Conservation (phyloP, 1,140 invertebrate species). For the Forficula auricularia region DNA sequence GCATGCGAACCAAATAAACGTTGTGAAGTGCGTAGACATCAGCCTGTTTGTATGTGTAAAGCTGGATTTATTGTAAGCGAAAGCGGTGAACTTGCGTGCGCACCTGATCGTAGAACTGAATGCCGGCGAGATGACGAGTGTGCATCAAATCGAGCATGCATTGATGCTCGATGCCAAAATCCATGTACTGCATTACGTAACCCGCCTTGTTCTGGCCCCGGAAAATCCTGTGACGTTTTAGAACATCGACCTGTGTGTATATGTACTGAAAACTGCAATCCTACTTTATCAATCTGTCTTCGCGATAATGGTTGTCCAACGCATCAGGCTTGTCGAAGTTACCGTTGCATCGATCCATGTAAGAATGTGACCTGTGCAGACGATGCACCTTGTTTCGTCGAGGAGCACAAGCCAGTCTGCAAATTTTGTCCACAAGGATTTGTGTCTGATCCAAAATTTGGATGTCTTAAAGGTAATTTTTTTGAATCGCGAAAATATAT, state of each 20-base stretch:
- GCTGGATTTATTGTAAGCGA: conserved; percentile 72
- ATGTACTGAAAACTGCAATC: conserved; percentile 69
- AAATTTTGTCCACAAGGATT: conserved; percentile 84
- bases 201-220: conserved; percentile 47
- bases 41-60: conserved; percentile 72
- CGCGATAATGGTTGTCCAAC: conserved; percentile 71
- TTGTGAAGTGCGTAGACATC: conserved; percentile 71
- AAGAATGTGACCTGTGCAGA: conserved; percentile 54
- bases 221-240: conserved; percentile 63
- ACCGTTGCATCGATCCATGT: conserved; percentile 80
- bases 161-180: conserved; percentile 62
- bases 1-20: conserved; percentile 62
- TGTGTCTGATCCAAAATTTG: conserved; percentile 70
- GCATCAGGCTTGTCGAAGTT: conserved; percentile 67
- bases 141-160: conserved; percentile 64
- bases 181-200: conserved; percentile 46
- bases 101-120: conserved; percentile 47
- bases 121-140: conserved; percentile 70
- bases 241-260: conserved; percentile 71
- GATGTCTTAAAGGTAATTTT: conserved; percentile 84
- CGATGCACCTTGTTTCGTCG: conserved; percentile 71
- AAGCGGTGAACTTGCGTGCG: conserved; percentile 62
- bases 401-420: conserved; percentile 82
- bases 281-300: conserved; percentile 69
- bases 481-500: conserved; percentile 2